phyloP scores from a whole-genome alignment of 2,113 vertebrate genomes.

The Leptosomus discolor region DNA sequence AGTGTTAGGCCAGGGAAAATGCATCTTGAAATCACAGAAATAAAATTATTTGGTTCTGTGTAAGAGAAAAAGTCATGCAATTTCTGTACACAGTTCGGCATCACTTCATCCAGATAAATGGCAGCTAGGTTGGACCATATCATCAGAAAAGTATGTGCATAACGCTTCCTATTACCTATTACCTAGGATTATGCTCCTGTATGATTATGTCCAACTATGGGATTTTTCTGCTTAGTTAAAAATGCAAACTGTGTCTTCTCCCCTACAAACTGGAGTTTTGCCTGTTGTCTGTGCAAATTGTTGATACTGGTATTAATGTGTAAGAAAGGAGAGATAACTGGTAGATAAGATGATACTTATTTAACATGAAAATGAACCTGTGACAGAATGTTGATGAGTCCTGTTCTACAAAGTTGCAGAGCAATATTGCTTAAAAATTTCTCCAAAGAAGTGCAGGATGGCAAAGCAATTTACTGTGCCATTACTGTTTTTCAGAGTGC shows the following conservation, averaged over 20 bases:
- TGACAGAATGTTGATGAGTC: not conserved
- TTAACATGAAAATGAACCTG: not conserved
- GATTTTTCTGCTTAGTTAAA: not conserved
- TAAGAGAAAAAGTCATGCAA: not conserved
- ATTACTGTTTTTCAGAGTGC: constrained; percentile 35
- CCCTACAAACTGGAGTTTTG: not conserved
- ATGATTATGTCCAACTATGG: not conserved
- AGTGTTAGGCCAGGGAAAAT: not conserved
- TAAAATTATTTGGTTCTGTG: not conserved
- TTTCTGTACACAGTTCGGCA: not conserved
- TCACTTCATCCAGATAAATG: not conserved
- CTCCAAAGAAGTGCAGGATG: not conserved
- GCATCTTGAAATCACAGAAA: not conserved
- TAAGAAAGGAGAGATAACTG: not conserved
- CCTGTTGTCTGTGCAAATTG: not conserved
- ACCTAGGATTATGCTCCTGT: not conserved
- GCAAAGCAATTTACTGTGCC: constrained; percentile 11
- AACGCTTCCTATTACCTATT: not conserved
- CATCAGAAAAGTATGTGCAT: not conserved
- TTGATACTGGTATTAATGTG: not conserved
- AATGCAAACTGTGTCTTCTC: not conserved
- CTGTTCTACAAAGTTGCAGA: not conserved
- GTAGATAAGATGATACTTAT: not conserved
- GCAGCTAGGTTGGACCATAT: not conserved
- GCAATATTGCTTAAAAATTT: not conserved